These are phyloP conservation scores for Geococcyx californianus DNA, from an alignment of 2,113 vertebrate genomes.

Conservation along the genomic window DNA sequence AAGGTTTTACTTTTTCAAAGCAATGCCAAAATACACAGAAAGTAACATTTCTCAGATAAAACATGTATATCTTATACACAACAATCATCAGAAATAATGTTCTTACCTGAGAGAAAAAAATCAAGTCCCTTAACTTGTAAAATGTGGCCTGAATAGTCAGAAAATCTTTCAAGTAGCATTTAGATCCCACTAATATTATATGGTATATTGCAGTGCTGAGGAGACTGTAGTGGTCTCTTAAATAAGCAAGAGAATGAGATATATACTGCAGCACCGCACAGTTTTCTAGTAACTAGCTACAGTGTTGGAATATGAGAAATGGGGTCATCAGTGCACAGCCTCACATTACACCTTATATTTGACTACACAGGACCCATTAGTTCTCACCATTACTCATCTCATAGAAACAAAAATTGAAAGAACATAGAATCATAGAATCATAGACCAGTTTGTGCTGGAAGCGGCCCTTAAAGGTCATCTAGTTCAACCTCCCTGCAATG, in stretches of 20 bases:
- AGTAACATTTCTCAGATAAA: background rate
- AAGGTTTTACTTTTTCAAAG: background rate
- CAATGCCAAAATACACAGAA: background rate
- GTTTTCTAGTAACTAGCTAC: background rate
- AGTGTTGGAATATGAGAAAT: background rate
- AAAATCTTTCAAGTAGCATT: background rate
- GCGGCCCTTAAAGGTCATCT: no score
- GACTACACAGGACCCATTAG: rapidly evolving
- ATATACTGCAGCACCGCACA: background rate
- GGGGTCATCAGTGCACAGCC: background rate
- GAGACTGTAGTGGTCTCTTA: background rate
- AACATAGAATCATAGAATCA: background rate
- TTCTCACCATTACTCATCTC: background rate
- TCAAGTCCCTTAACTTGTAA: background rate
- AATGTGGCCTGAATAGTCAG: background rate
- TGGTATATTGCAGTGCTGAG: background rate
- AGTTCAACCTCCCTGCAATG: no score
- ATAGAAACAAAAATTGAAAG: background rate
- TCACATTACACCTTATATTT: background rate
- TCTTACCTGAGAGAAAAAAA: background rate
- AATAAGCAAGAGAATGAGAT: background rate
- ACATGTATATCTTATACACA: background rate
- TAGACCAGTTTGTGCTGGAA: no score
- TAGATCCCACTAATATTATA: background rate
- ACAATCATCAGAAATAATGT: background rate